Evolutionary conservation across 2,113 vertebrate genomes (phyloP), one percentile per base, ranked within the genome.

Genomic region (Zosterops pallidus): DNA sequence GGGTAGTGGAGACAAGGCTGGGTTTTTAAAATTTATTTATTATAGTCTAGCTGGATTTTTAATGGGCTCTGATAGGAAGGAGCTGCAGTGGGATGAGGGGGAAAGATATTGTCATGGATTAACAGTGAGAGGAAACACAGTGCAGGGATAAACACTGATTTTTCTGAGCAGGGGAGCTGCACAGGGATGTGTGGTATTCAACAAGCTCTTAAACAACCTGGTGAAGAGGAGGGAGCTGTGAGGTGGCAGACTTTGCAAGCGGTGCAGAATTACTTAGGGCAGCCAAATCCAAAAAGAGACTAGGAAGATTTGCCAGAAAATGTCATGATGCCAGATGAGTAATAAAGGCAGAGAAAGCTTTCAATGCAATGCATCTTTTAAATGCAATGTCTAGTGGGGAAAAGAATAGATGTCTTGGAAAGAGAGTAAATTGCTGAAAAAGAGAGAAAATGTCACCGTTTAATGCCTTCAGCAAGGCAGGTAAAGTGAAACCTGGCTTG

Each of bases 181-280:
- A 44, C 52, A 78, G 33, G 70, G 71, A 25, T 52, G 47, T 68
- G 80, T 78, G 86, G 29, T 71, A 41, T 71, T 89, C 89, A 71
- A 24, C 22, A 84, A 82, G 57, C 29, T 89, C 53, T n/a, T 60
- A 41, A 88, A 55, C 44, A 93, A 42, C 79, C n/a, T 55, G 68
- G 67, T 90, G 92, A 91, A 90, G 88, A 93, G 94, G 88, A 94
- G 85, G 62, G 85, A 94, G 11, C 76, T 93, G 64, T 31, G 92
- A 93, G 86, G 96, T 95, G 91, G 69, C 91, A 97, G 96, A 94
- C 94, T 93, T 67, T 81, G 86, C 92, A 94, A 90, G 95, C 46
- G 26, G 71, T 70, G 52, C 47, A 63, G 60, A 90, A 89, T 81
- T 75, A 90, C 92, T 81, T 75, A 71, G 83, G 89, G 53, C 77